A percentile compares a stretch with the other conserved stretches of the same genome.
Conservation (phyloP, 2,113 vertebrate genomes). For the Romanogobio albipinnatus region DNA sequence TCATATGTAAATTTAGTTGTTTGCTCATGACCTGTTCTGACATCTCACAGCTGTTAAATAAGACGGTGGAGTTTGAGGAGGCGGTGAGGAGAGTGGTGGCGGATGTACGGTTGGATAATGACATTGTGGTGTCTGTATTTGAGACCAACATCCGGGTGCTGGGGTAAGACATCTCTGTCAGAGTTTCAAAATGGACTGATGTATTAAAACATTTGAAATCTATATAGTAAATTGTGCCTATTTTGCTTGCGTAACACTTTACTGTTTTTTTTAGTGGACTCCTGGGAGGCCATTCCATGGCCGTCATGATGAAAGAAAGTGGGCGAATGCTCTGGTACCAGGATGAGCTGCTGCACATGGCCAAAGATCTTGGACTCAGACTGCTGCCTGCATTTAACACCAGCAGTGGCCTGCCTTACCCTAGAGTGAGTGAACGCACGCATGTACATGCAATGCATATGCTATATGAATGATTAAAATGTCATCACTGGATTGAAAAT, state of each 20-base stretch:
- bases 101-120: slow-evolving; percentile 96
- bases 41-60: slow-evolving; percentile 88
- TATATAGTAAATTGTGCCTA: not conserved
- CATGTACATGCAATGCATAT: not conserved
- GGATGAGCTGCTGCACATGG: slow-evolving; percentile 94
- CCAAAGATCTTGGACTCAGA: slow-evolving; percentile 91
- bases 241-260: slow-evolving; percentile 14
- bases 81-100: slow-evolving; percentile 92
- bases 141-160: slow-evolving; percentile 99
- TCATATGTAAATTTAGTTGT: not conserved
- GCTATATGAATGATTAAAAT: not conserved
- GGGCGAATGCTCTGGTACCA: slow-evolving; percentile 95
- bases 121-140: slow-evolving; percentile 97
- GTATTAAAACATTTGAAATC: not conserved
- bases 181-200: not conserved
- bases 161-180: slow-evolving; percentile 70
- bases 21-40: slow-evolving; percentile 14
- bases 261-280: slow-evolving; percentile 80
- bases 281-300: slow-evolving; percentile 94
- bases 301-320: slow-evolving; percentile 92
- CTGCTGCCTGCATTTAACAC: slow-evolving; percentile 97
- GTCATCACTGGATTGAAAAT: not conserved
- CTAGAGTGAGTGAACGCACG: slow-evolving; percentile 83
- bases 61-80: slow-evolving; percentile 95
- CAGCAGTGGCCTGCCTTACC: slow-evolving; percentile 96